A percentile compares a stretch with the other conserved stretches of the same genome.
phyloP scores from a whole-genome alignment of 30 jellyfish, hydroid and myxozoan genomes.

The Aurelia aurita complex sp. Pacific region DNA sequence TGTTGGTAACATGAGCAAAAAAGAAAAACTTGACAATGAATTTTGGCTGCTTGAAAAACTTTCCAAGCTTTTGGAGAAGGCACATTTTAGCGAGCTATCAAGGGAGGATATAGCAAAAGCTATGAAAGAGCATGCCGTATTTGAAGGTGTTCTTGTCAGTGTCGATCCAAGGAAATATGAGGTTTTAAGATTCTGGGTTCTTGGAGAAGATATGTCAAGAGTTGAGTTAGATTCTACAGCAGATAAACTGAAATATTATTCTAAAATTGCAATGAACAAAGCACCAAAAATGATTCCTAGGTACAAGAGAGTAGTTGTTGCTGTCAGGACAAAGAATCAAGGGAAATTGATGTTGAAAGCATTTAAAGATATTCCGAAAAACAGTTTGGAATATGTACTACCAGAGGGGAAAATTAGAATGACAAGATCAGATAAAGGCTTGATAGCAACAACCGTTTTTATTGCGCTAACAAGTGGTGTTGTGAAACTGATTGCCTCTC shows the following conservation, averaged over 20 bases:
- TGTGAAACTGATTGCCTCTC: conserved; percentile 40
- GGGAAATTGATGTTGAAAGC: conserved; percentile 84
- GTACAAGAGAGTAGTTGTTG: conserved; percentile 90
- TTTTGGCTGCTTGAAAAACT: conserved; percentile 80
- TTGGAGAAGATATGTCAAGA: conserved; percentile 64
- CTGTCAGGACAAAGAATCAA: conserved; percentile 89
- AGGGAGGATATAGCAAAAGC: conserved; percentile 58
- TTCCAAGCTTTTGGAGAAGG: conserved; percentile 73
- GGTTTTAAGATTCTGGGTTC: conserved; percentile 88
- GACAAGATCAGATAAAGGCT: conserved; percentile 75
- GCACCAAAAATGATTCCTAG: conserved; percentile 64
- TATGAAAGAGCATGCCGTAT: conserved; percentile 70
- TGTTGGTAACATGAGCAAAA: conserved; percentile 55
- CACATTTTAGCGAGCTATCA: conserved; percentile 79
- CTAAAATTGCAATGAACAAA: conserved; percentile 39
- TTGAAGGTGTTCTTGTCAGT: conserved; percentile 91
- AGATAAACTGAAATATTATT: conserved; percentile 34
- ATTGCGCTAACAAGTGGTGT: conserved; percentile 69
- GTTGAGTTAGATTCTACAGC: conserved; percentile 34
- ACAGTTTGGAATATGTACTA: conserved; percentile 73
- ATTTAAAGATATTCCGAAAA: conserved; percentile 85
- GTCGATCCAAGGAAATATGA: conserved; percentile 85
- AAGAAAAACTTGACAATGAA: conserved; percentile 82
- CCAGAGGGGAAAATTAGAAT: conserved; percentile 92
- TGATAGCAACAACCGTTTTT: conserved; percentile 56